Percentiles rank a stretch among this genome's conserved stretches.
Evolutionary conservation across 2,113 vertebrate species (phyloP).

Genomic region (Leucoraja erinaceus): DNA sequence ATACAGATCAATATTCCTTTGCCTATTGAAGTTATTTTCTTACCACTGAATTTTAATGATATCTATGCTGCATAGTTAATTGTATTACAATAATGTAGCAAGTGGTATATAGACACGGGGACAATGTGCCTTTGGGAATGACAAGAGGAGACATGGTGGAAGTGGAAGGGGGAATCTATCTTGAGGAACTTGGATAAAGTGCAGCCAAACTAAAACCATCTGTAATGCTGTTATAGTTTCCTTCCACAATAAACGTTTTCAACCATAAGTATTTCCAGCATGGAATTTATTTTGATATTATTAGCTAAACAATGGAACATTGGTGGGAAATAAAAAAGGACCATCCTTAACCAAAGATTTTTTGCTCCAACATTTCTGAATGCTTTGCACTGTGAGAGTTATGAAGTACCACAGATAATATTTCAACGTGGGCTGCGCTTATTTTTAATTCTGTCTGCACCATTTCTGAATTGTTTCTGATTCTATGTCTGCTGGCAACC

Average conservation of each 20-base stretch:
- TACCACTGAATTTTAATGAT: background rate
- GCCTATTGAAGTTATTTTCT: background rate
- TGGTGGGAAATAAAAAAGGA: background rate
- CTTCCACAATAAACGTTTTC: background rate
- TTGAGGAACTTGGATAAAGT: background rate
- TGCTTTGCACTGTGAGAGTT: background rate
- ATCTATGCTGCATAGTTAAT: constrained; percentile 13
- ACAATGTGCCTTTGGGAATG: background rate
- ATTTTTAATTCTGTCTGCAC: background rate
- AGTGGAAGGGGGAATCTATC: background rate
- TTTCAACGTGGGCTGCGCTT: background rate
- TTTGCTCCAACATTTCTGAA: background rate
- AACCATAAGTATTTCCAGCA: background rate
- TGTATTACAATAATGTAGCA: background rate
- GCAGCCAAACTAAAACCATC: constrained; percentile 20
- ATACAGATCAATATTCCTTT: background rate
- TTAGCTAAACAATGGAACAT: constrained; percentile 14
- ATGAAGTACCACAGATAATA: background rate
- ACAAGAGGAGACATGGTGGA: background rate
- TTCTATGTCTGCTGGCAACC: background rate
- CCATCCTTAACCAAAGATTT: background rate
- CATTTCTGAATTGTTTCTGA: background rate
- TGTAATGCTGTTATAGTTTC: background rate
- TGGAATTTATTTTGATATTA: background rate
- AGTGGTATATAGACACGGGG: background rate